These are phyloP conservation scores for Drosophila ustulata DNA, from an alignment of 2,888 invertebrate genomes.

Conservation along the genomic window DNA sequence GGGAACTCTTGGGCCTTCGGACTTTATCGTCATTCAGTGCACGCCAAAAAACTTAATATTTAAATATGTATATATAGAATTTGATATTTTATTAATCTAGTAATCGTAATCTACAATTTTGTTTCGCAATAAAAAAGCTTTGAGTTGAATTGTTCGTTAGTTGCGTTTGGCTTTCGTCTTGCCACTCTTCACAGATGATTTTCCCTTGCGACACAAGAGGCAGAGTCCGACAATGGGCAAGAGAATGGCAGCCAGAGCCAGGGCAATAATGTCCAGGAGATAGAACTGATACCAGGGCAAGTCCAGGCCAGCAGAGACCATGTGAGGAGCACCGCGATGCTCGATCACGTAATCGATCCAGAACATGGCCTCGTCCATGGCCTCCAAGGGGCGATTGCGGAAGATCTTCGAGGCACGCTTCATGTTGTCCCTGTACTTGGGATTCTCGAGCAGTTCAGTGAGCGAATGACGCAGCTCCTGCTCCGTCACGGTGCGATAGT, in stretches of 20 bases:
- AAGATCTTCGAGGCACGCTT: conserved; percentile 75
- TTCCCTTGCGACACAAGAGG: conserved; percentile 21
- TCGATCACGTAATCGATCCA: conserved; percentile 84
- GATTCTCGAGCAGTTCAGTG: conserved; percentile 81
- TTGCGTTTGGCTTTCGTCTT: conserved; percentile 29
- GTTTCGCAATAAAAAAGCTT: conserved; percentile 59
- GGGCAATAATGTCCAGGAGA: conserved; percentile 76
- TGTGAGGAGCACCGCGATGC: conserved; percentile 83
- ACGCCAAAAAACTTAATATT: too few relatives aligned
- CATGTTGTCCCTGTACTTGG: conserved; percentile 79
- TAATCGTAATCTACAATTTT: conserved; percentile 42
- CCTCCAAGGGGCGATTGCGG: conserved; percentile 78
- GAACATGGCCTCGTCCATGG: conserved; percentile 83
- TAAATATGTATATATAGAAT: too few relatives aligned
- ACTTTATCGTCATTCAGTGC: too few relatives aligned
- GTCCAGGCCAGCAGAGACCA: conserved; percentile 77
- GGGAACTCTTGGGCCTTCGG: too few relatives aligned
- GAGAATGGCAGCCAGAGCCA: conserved; percentile 34
- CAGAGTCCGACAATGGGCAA: conserved; percentile 34
- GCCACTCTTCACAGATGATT: neutral
- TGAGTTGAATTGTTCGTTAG: conserved; percentile 32
- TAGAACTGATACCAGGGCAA: conserved; percentile 82
- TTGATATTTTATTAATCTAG: too few relatives aligned
- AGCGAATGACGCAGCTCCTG: conserved; percentile 68
- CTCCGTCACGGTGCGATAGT: conserved; percentile 71